Base-by-base conservation (phyloP, 1,140 invertebrate genomes). In the Drosophila sulfurigaster region DNA sequence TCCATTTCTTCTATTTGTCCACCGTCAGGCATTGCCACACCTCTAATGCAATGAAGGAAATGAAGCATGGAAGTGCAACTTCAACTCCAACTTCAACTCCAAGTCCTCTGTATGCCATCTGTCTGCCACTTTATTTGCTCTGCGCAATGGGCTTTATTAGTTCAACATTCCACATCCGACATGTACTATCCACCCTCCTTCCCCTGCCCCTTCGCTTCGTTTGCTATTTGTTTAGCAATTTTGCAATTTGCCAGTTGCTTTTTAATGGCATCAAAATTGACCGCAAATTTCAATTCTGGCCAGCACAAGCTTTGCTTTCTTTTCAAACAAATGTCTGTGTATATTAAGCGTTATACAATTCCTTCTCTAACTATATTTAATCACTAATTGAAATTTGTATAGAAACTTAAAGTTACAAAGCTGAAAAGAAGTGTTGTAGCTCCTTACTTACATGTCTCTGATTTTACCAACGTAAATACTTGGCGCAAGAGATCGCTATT, bases 191-290 rank as follows among this genome's bases (percentile, higher is more conserved):
- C 3, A 11, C 20, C 10, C 32, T 15, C 32, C 6, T 7, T 3
- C 8, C 6, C 35, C 2, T 25, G 20, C 2, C 20, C 20, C 20
- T 25, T 13, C 4, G 25, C 45, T 25, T 15, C 35, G 11, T 8
- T 11, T 45, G 8, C 7, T 59, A 56, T 65, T 66, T 43, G 48
- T 13, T 51, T 65, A 41, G 43, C 43, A 49, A 41, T 48, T 63
- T 48, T 7, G 7, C 30, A 35, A 49, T 79, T 68, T 68, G 49
- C 41, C 46, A 64, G 58, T 82, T 79, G 65, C 81, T 77, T 79
- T 79, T 59, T 54, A 79, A 83, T 70, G 51, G 49, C 75, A 49
- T 59, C 58, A 25, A 67, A 71, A 71, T 75, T 69, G 69, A 58
- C 54, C 69, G 11, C 51, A 46, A 62, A 62, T 67, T 57, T 48